Percentiles rank a stretch among this genome's conserved stretches.
These are phyloP conservation scores for Belgica antarctica DNA, from an alignment of 2,888 invertebrate species.

Conservation along the genomic window DNA sequence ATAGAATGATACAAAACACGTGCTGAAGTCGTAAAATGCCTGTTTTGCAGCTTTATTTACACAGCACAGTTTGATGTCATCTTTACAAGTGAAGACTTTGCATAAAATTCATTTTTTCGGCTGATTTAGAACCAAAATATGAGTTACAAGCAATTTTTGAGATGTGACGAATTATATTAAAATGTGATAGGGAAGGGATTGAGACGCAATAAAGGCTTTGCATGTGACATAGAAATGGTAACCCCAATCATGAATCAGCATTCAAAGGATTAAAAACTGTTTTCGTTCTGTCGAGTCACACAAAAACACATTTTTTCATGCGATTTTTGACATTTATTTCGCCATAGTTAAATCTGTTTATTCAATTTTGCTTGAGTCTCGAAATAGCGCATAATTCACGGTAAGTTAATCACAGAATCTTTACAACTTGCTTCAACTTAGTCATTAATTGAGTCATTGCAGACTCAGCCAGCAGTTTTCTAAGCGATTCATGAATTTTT, in stretches of 20 bases:
- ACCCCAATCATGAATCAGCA: constrained; percentile 20
- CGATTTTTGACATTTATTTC: not conserved
- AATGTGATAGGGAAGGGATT: not conserved
- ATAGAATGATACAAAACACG: constrained; percentile 30
- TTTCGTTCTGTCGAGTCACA: not conserved
- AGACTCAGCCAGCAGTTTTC: no score
- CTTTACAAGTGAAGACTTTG: constrained; percentile 12
- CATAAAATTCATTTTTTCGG: not conserved
- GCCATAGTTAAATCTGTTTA: not conserved
- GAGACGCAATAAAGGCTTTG: not conserved
- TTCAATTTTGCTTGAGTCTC: not conserved
- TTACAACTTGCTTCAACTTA: not conserved
- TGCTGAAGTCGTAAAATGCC: constrained; percentile 29
- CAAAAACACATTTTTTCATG: not conserved
- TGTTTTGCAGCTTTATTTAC: constrained; percentile 25
- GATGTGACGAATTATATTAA: constrained; percentile 16
- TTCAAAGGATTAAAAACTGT: constrained; percentile 23
- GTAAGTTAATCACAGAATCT: no score
- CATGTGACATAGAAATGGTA: not conserved
- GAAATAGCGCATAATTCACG: constrained; percentile 3
- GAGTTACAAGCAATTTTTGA: constrained; percentile 38
- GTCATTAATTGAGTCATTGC: constrained; percentile 6
- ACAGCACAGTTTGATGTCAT: constrained; percentile 17
- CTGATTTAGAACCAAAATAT: constrained; percentile 25
- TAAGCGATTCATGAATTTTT: not conserved